phyloP scores from a whole-genome alignment of 2,888 invertebrate species.

The Cryptocheilus praepositus region DNA sequence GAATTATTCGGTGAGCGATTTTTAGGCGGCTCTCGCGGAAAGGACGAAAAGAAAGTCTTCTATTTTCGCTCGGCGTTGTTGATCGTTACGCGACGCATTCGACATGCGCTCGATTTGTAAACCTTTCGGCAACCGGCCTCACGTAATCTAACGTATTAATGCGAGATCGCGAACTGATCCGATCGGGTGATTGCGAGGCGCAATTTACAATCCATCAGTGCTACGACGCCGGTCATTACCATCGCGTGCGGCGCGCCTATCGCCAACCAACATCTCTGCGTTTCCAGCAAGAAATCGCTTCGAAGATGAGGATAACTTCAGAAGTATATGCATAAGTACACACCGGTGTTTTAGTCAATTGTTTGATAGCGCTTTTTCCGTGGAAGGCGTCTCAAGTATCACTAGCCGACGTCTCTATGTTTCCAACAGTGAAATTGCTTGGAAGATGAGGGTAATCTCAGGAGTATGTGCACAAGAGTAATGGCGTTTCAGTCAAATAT shows the following conservation, averaged over 20 bases:
- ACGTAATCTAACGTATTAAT: conserved; percentile 2
- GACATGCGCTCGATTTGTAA: conserved; percentile 7
- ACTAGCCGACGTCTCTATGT: too few relatives aligned
- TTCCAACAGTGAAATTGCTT: too few relatives aligned
- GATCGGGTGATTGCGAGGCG: not conserved
- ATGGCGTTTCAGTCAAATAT: too few relatives aligned
- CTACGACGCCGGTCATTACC: conserved; percentile 24
- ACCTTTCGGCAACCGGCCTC: not conserved
- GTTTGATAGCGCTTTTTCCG: too few relatives aligned
- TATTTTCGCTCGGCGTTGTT: conserved; percentile 6
- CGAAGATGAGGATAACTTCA: not conserved
- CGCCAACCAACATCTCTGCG: not conserved
- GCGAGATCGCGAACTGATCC: conserved; percentile 9
- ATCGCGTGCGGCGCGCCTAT: conserved; percentile 15
- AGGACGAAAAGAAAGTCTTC: conserved; percentile 11
- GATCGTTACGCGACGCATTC: not conserved
- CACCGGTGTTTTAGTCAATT: too few relatives aligned
- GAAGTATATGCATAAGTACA: not conserved
- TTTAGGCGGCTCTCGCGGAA: conserved; percentile 6
- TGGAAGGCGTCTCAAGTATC: too few relatives aligned
- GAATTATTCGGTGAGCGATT: conserved; percentile 18
- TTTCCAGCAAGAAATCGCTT: not conserved
- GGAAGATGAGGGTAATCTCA: too few relatives aligned
- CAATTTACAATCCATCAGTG: not conserved
- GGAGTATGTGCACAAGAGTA: too few relatives aligned